Conservation (phyloP, 2,113 vertebrate genomes). For the Caranx melampygus region DNA sequence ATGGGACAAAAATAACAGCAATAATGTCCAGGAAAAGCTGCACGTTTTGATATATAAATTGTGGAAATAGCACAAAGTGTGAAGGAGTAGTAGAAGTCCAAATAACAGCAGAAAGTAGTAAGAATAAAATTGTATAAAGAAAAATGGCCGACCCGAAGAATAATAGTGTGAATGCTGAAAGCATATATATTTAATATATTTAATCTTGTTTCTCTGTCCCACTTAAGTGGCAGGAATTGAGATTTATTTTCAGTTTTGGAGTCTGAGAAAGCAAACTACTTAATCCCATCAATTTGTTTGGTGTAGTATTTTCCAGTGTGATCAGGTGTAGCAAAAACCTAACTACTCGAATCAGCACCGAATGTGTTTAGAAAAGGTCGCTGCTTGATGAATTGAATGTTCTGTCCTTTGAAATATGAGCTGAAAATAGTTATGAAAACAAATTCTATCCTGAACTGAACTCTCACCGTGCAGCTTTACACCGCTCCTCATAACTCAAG, state of each 20-base stretch:
- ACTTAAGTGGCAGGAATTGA: background rate
- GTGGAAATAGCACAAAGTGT: too few relatives aligned
- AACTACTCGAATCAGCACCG: slow-evolving; percentile 16
- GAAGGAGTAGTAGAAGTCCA: too few relatives aligned
- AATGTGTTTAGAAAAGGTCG: slow-evolving; percentile 47
- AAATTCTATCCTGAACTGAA: slow-evolving; percentile 10
- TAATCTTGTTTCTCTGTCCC: background rate
- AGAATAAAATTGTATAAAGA: too few relatives aligned
- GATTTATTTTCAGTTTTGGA: background rate
- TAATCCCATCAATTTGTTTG: slow-evolving; percentile 9
- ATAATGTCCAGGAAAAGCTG: too few relatives aligned
- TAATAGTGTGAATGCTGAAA: too few relatives aligned
- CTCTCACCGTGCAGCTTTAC: background rate
- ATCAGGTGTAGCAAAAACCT: slow-evolving; percentile 1
- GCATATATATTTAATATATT: too few relatives aligned
- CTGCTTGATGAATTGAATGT: slow-evolving; percentile 27
- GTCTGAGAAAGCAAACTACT: background rate
- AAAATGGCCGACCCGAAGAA: too few relatives aligned
- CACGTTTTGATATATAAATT: too few relatives aligned
- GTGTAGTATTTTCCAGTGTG: background rate
- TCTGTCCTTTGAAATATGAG: slow-evolving; percentile 26
- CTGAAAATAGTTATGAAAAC: slow-evolving; percentile 12
- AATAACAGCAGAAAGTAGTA: too few relatives aligned
- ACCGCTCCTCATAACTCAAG: background rate
- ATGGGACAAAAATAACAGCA: too few relatives aligned